Conservation (phyloP, 35 echinoderm and acorn worm species). For the Heliocidaris erythrogramma region DNA sequence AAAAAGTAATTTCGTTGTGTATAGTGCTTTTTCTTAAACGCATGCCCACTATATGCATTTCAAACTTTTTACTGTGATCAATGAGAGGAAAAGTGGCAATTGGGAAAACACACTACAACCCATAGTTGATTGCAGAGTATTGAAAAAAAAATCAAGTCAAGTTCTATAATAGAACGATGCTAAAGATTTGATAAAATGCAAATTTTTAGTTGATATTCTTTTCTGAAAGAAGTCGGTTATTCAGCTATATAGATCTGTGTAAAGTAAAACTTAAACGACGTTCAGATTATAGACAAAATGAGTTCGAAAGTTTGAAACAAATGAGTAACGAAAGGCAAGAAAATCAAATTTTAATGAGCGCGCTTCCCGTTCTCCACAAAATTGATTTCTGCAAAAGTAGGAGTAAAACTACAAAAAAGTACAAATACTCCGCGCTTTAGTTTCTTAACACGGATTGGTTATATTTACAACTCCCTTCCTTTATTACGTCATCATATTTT, state of each 20-base stretch:
- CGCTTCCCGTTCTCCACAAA: conserved; percentile 27
- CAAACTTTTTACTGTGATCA: too few species aligned
- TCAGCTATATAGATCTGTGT: not conserved
- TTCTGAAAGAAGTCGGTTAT: not conserved
- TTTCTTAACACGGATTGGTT: not conserved
- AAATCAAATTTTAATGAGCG: conserved; percentile 42
- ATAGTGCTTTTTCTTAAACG: too few species aligned
- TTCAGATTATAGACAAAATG: not conserved
- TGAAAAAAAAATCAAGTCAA: too few species aligned
- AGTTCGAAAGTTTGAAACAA: conserved; percentile 40
- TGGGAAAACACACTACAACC: too few species aligned
- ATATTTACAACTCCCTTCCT: conserved; percentile 16
- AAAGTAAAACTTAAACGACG: conserved; percentile 7
- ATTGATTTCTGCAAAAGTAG: not conserved
- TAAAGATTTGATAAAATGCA: too few species aligned
- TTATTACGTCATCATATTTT: conserved; percentile 30
- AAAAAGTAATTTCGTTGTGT: too few species aligned
- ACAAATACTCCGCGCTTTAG: not conserved
- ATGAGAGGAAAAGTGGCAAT: too few species aligned
- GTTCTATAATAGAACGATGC: too few species aligned
- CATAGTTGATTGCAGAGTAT: too few species aligned
- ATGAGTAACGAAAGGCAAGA: conserved; percentile 22
- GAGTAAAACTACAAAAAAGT: not conserved
- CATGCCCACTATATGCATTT: too few species aligned
- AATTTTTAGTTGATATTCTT: not conserved